Evolutionary conservation across 1,140 invertebrate genomes (phyloP).

Genomic region (Sipha flava): DNA sequence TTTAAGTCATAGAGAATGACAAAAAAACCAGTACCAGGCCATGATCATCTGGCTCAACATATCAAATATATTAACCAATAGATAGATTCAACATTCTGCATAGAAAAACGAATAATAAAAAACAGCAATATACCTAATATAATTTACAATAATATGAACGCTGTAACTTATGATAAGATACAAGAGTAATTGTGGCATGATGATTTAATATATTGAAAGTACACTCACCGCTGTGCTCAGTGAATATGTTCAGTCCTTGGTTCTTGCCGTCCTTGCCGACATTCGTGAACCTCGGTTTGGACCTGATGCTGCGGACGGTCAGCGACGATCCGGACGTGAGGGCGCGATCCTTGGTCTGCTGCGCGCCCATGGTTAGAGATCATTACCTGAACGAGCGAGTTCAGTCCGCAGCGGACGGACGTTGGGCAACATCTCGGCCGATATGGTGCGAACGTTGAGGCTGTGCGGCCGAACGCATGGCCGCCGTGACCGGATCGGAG

Average conservation of each 20-base stretch:
- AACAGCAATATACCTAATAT: too few species aligned
- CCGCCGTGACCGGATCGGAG: neutral
- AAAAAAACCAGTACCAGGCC: too few species aligned
- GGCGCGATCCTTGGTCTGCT: conserved; percentile 73
- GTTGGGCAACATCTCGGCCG: neutral
- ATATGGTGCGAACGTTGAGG: neutral
- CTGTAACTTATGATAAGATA: too few species aligned
- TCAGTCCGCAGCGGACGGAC: neutral
- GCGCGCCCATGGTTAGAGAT: conserved; percentile 63
- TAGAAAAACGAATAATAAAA: too few species aligned
- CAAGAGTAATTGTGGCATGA: too few species aligned
- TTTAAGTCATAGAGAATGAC: too few species aligned
- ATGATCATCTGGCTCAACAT: too few species aligned
- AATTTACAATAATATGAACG: too few species aligned
- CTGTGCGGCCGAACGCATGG: neutral
- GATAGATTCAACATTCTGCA: too few species aligned
- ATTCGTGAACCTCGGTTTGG: conserved; percentile 52
- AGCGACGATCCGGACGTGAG: conserved; percentile 48
- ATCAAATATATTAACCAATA: too few species aligned
- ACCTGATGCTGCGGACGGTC: conserved; percentile 57
- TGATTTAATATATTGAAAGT: too few species aligned
- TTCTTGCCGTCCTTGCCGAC: conserved; percentile 68
- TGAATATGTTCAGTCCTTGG: conserved; percentile 78
- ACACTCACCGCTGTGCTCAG: conserved; percentile 78
- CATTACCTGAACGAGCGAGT: conserved; percentile 19